Conservation (phyloP, 2,888 invertebrate genomes). For the Lamellibrachia columna region DNA sequence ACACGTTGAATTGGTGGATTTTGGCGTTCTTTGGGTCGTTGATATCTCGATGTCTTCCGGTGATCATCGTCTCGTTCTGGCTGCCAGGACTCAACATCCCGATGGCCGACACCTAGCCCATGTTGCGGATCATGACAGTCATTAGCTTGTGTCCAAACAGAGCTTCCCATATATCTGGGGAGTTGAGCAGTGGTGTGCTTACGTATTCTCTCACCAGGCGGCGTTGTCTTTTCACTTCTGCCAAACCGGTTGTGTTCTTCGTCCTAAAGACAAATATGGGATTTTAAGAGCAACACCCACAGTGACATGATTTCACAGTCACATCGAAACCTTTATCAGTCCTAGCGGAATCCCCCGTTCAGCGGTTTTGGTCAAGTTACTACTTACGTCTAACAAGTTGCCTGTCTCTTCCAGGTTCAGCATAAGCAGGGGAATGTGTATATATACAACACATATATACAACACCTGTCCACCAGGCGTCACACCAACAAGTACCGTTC, state of each 20-base stretch:
- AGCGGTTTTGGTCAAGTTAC: no score
- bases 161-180: conserved; percentile 71
- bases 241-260: background rate
- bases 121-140: conserved; percentile 64
- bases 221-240: conserved; percentile 55
- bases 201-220: conserved; percentile 76
- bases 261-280: no score
- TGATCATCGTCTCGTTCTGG: conserved; percentile 41
- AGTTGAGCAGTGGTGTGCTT: conserved; percentile 75
- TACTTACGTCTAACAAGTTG: no score
- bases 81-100: conserved; percentile 45
- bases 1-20: conserved; percentile 63
- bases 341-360: no score
- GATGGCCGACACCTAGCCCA: conserved; percentile 57
- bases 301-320: no score
- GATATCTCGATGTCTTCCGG: conserved; percentile 50
- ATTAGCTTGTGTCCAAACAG: conserved; percentile 63
- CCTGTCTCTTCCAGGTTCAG: no score
- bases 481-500: no score
- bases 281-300: no score
- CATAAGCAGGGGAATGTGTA: no score
- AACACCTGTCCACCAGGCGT: no score
- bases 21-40: conserved; percentile 48
- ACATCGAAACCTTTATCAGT: no score
- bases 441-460: no score